Evolutionary conservation across 2,113 vertebrate species (phyloP), one percentile per base, ranked within the genome.

Genomic region (Phasianus colchicus): DNA sequence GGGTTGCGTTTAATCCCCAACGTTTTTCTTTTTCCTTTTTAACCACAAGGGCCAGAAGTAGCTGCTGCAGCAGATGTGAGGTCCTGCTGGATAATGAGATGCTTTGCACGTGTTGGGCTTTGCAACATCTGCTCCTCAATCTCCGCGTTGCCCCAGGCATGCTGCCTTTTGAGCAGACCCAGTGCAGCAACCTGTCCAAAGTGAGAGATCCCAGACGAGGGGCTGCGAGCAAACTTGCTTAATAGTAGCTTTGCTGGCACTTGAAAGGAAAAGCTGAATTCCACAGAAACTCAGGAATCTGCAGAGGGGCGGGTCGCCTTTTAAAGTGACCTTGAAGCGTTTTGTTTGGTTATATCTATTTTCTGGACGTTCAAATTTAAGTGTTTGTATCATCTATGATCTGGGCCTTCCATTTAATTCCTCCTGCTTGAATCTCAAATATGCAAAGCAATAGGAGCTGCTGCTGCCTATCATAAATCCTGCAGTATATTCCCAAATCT

Each of bases 71-170:
- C 52, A 67, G 83, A 14, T 52, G 77, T 76, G 29, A 70, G 69
- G 48, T 88, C 30, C 72, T 5, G 0, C 1, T 11, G 89, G 89
- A 38, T 30, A 8, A 11, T 0, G 43, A 48, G 71, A 34, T 72
- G 70, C 29, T 30, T 61, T 64, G 38, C 32, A 81, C 0, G 1
- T 75, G 78, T 17, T 24, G 60, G 58, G 32, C 32, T 43, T 79
- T 30, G 29, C 86, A 65, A 75, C 88, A 89, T 87, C 86, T 90
- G 88, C 43, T 54, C 83, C 89, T 80, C 81, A 78, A 89, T 78
- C 16, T 69, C 52, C 47, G 8, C 3, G 2, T 48, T 17, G 13
- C 48, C 48, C 48, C 32, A 27, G 65, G 36, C 16, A 11, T n/a
- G 54, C 78, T 50, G 34, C 6, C 43, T 13, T 48, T 83, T 43